Evolutionary conservation across 1,140 invertebrate genomes (phyloP).

Genomic region (Eueides isabella): DNA sequence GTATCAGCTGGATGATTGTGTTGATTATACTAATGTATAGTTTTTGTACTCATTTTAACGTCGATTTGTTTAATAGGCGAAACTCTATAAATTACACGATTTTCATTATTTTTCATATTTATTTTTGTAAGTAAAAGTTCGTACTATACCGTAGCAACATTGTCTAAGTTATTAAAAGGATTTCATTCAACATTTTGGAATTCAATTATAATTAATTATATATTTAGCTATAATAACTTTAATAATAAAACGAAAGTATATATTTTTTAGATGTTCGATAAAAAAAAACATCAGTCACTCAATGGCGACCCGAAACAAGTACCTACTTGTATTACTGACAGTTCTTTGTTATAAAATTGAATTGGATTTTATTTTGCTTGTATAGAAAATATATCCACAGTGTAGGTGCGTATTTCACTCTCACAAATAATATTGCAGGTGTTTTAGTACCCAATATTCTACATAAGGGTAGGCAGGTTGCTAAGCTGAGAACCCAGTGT

Average conservation of each 20-base stretch:
- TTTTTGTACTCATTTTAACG: not conserved
- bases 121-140: not conserved
- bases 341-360: slow-evolving; percentile 36
- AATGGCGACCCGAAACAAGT: slow-evolving; percentile 13
- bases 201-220: not conserved
- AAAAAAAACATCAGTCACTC: slow-evolving; percentile 3
- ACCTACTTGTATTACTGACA: slow-evolving; percentile 29
- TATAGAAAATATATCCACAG: not conserved
- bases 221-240: not conserved
- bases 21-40: slow-evolving; percentile 46
- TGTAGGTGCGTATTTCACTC: slow-evolving; percentile 32
- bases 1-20: slow-evolving; percentile 77
- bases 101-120: not conserved
- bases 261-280: not conserved
- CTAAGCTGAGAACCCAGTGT: too few species aligned
- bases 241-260: not conserved
- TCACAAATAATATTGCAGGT: slow-evolving; percentile 23
- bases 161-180: not conserved
- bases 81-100: not conserved
- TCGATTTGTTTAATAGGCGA: not conserved
- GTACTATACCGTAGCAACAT: not conserved
- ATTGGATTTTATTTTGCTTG: slow-evolving; percentile 31
- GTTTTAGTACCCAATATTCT: too few species aligned
- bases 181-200: not conserved
- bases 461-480: too few species aligned